These are phyloP conservation scores for Petrocephalus zakoni DNA, from an alignment of 2,113 vertebrate genomes.

Conservation along the genomic window DNA sequence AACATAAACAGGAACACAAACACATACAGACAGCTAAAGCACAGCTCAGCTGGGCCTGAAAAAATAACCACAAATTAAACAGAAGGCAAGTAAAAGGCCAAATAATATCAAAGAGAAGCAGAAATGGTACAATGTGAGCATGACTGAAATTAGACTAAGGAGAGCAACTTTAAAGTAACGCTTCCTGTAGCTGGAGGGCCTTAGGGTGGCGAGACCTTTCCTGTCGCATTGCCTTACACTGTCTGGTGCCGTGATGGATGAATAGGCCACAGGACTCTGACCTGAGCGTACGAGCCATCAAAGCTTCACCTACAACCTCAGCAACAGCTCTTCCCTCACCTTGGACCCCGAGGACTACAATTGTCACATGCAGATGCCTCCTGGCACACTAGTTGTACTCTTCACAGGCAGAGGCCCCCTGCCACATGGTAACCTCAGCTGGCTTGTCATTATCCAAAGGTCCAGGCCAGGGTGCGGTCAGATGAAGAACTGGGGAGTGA, in stretches of 20 bases:
- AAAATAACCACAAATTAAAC: not conserved
- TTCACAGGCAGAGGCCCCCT: not conserved
- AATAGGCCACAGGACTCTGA: not conserved
- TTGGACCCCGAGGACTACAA: not conserved
- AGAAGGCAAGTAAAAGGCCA: not conserved
- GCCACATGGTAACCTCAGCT: not conserved
- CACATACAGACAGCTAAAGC: not conserved
- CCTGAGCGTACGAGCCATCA: not conserved
- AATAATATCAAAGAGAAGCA: not conserved
- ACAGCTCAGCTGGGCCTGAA: not conserved
- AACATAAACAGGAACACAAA: not conserved
- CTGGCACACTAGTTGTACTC: not conserved
- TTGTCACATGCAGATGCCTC: too few species aligned
- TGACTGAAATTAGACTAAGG: not conserved
- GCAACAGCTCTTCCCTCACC: not conserved
- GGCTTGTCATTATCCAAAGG: not conserved
- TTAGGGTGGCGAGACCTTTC: not conserved
- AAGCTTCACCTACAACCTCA: not conserved
- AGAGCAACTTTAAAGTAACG: not conserved
- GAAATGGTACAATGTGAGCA: not conserved
- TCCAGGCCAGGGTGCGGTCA: not conserved
- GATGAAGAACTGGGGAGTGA: not conserved
- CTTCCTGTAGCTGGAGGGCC: not conserved
- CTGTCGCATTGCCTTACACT: not conserved
- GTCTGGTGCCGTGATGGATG: not conserved